These are phyloP conservation scores for Eilema caniola DNA, from an alignment of 2,888 invertebrate species.

Conservation along the genomic window DNA sequence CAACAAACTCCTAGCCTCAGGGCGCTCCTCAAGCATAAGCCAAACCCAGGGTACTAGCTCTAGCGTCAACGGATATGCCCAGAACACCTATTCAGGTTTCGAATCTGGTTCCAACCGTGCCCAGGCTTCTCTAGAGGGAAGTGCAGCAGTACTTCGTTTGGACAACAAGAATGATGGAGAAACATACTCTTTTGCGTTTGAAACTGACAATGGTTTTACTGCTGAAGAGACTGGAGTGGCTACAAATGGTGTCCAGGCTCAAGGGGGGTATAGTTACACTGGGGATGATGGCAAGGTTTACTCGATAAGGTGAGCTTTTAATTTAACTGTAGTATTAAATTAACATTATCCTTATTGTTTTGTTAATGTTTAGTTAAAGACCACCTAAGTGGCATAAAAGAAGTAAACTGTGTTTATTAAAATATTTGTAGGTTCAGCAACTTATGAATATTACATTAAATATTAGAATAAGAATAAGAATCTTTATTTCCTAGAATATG, in stretches of 20 bases:
- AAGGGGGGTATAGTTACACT: conserved; percentile 78
- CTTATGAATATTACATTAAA: too few relatives aligned
- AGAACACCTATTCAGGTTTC: conserved; percentile 32
- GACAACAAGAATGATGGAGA: conserved; percentile 76
- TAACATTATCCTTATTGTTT: too few relatives aligned
- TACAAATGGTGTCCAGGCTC: conserved; percentile 77
- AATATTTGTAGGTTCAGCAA: too few relatives aligned
- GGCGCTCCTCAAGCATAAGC: conserved; percentile 60
- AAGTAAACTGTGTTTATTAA: too few relatives aligned
- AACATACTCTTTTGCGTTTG: conserved; percentile 73
- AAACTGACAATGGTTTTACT: conserved; percentile 79
- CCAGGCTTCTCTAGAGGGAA: conserved; percentile 74
- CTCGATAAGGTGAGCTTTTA: conserved; percentile 67
- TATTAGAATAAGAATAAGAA: too few relatives aligned
- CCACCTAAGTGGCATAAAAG: too few relatives aligned
- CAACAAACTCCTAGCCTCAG: conserved; percentile 65
- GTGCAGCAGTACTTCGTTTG: conserved; percentile 76
- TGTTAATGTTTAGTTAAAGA: too few relatives aligned
- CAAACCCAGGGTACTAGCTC: conserved; percentile 13
- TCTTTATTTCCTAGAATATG: too few relatives aligned
- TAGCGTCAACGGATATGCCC: conserved; percentile 23
- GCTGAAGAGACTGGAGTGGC: conserved; percentile 80
- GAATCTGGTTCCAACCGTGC: conserved; percentile 69
- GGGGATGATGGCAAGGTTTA: conserved; percentile 81
- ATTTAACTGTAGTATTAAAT: neutral